A percentile compares a stretch with the other conserved stretches of the same genome.
Evolutionary conservation across 2,113 vertebrate species (phyloP).

Genomic region (Carassius gibelio): DNA sequence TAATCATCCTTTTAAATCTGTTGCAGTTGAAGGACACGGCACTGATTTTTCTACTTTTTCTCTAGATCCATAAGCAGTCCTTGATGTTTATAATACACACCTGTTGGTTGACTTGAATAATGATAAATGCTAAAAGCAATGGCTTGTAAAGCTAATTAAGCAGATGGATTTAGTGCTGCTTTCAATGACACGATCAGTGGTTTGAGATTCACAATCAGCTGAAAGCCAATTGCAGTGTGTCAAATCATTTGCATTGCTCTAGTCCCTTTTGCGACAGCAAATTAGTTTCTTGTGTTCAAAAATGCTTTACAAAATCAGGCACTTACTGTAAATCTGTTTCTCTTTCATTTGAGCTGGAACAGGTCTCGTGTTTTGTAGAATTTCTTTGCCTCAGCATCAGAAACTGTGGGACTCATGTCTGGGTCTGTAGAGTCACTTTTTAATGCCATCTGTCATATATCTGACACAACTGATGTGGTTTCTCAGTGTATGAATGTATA

Average conservation of each 20-base stretch:
- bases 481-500: neutral
- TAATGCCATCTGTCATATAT: slow-evolving; percentile 23
- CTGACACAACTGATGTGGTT: slow-evolving; percentile 9
- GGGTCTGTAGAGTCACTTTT: slow-evolving; percentile 1
- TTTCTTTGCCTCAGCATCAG: neutral
- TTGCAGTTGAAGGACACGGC: neutral
- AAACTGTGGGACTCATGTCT: slow-evolving; percentile 22
- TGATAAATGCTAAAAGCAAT: slow-evolving; percentile 12
- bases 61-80: neutral
- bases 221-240: slow-evolving; percentile 5
- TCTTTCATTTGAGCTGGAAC: slow-evolving; percentile 26
- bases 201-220: slow-evolving; percentile 25
- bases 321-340: slow-evolving; percentile 4
- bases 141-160: neutral
- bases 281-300: slow-evolving; percentile 24
- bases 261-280: neutral
- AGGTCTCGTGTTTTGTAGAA: slow-evolving; percentile 17
- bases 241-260: slow-evolving; percentile 29
- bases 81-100: slow-evolving; percentile 7
- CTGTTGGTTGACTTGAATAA: slow-evolving; percentile 29
- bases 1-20: slow-evolving; percentile 36
- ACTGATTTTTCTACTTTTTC: neutral
- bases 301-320: slow-evolving; percentile 27
- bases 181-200: slow-evolving; percentile 8
- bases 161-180: slow-evolving; percentile 12